Evolutionary conservation across 2,888 invertebrate species (phyloP).

Genomic region (Epirrhoe alternata): DNA sequence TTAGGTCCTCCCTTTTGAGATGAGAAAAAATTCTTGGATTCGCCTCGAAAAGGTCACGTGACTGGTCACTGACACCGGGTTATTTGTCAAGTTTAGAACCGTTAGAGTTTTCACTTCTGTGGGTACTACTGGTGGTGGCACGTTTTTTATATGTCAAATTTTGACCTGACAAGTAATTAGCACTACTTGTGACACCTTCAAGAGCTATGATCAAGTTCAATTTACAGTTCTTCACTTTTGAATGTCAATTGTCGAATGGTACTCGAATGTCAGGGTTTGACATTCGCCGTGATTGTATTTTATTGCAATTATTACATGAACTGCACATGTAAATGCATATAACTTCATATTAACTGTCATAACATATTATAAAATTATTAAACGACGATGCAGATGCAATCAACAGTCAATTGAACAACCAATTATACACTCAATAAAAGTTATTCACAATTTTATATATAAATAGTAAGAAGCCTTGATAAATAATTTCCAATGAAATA

Average conservation of each 20-base stretch:
- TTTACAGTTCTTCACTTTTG: conserved; percentile 24
- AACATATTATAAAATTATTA: conserved; percentile 19
- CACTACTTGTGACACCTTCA: conserved; percentile 6
- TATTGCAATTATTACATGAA: conserved; percentile 33
- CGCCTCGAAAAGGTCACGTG: no score
- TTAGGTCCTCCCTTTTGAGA: no score
- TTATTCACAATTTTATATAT: conserved; percentile 1
- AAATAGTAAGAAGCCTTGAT: neutral
- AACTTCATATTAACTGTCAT: conserved; percentile 19
- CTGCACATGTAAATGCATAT: conserved; percentile 22
- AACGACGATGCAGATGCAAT: conserved; percentile 20
- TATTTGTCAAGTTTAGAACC: no score
- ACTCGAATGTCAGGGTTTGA: conserved; percentile 40
- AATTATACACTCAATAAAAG: neutral
- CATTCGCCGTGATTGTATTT: conserved; percentile 36
- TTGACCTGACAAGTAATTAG: neutral
- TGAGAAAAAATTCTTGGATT: no score
- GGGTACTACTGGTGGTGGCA: no score
- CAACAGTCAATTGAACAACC: conserved; percentile 17
- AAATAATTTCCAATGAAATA: neutral
- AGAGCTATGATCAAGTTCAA: conserved; percentile 19
- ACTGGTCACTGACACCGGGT: no score
- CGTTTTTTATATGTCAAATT: neutral
- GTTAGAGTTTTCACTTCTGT: no score
- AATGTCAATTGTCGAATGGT: conserved; percentile 40